Percentiles rank a stretch among this genome's conserved stretches.
These are phyloP conservation scores for Thaumatotibia leucotreta DNA, from an alignment of 1,140 invertebrate genomes.

Conservation along the genomic window DNA sequence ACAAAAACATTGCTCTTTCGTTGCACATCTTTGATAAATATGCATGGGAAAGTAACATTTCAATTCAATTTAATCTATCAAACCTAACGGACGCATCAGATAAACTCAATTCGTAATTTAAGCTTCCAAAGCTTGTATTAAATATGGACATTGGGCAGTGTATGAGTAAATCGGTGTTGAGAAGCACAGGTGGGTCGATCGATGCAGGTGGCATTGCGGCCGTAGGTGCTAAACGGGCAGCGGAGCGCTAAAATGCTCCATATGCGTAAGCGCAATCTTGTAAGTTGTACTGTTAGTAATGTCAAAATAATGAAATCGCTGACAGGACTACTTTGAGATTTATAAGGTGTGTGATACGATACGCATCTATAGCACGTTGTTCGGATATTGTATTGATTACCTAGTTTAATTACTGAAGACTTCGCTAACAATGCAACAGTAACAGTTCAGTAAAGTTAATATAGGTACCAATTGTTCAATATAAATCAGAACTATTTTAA, in stretches of 20 bases:
- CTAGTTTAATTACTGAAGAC: no score
- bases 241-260: slow-evolving; percentile 16
- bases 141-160: background rate
- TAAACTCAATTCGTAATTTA: background rate
- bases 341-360: no score
- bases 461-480: no score
- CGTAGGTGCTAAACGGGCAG: slow-evolving; percentile 8
- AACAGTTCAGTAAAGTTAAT: no score
- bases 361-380: no score
- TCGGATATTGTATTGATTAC: no score
- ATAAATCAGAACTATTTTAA: no score
- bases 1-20: background rate
- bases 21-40: background rate
- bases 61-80: no score
- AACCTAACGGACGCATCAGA: background rate
- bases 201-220: slow-evolving; percentile 4
- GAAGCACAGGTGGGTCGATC: background rate
- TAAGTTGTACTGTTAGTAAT: background rate
- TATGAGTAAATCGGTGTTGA: slow-evolving; percentile 5
- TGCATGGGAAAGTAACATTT: background rate
- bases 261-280: background rate
- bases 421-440: no score
- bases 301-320: no score
- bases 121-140: background rate
- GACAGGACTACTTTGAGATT: background rate